A percentile compares a stretch with the other conserved stretches of the same genome.
Conservation (phyloP, 2,797 vertebrate species). For the Bovichtus diacanthus region DNA sequence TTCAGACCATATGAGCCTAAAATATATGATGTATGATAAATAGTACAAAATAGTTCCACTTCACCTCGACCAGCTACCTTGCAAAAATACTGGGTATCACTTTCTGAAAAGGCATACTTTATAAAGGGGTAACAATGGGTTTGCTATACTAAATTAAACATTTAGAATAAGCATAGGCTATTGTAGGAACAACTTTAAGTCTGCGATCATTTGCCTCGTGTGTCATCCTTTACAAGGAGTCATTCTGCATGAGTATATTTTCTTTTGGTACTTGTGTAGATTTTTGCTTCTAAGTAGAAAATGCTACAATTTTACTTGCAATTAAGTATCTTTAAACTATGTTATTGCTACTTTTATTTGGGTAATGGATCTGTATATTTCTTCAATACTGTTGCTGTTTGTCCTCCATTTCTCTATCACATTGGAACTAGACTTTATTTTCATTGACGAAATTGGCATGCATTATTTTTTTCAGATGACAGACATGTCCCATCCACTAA, state of each 20-base stretch:
- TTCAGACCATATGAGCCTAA: not conserved
- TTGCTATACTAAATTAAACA: not conserved
- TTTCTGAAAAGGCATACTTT: conserved; percentile 4
- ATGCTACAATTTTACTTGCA: too few relatives aligned
- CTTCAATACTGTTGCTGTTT: not conserved
- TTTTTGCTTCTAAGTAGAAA: not conserved
- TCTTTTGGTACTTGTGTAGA: not conserved
- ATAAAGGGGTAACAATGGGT: not conserved
- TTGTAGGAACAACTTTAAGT: not conserved
- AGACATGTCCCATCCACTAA: not conserved
- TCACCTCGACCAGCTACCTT: not conserved
- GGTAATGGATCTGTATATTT: not conserved
- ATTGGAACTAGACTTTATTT: not conserved
- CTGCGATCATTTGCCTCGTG: not conserved
- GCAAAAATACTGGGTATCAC: not conserved
- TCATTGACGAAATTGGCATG: not conserved
- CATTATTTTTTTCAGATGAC: not conserved
- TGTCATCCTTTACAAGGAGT: not conserved
- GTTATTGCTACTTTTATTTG: not conserved
- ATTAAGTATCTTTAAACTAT: not conserved
- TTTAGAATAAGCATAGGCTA: not conserved
- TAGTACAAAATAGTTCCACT: not conserved
- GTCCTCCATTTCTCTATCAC: not conserved
- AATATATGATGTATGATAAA: not conserved
- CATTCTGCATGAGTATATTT: not conserved